A percentile compares a stretch with the other conserved stretches of the same genome.
These are phyloP conservation scores for Protonemura montana DNA, from an alignment of 2,888 invertebrate species.

Conservation along the genomic window DNA sequence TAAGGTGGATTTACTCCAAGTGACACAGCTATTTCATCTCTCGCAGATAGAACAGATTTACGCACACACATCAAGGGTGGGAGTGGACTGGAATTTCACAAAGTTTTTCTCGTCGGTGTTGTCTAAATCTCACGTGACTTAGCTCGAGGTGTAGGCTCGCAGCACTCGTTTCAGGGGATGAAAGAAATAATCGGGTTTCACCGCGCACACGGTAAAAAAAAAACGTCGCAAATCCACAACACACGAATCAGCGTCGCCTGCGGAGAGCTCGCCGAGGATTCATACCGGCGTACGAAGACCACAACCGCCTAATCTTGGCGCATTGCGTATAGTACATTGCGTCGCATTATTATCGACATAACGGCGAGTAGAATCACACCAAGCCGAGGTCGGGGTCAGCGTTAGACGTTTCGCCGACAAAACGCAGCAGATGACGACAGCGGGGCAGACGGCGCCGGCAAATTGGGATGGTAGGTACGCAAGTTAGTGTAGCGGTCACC, in stretches of 20 bases:
- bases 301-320: background rate
- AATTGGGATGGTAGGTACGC: background rate
- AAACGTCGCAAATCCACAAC: background rate
- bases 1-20: background rate
- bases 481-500: constrained; percentile 27
- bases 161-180: background rate
- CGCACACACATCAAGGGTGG: background rate
- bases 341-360: background rate
- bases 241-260: background rate
- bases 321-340: background rate
- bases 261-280: background rate
- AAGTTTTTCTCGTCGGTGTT: background rate
- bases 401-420: background rate
- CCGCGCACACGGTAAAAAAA: background rate
- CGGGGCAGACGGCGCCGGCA: background rate
- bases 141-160: background rate
- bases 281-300: no score
- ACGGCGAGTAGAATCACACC: background rate
- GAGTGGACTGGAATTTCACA: background rate
- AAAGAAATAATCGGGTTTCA: background rate
- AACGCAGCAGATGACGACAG: background rate
- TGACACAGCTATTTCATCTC: background rate
- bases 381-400: background rate
- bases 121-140: background rate
- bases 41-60: background rate